Base-by-base conservation (phyloP, 2,797 vertebrate species). In the Eulemur coronatus region DNA sequence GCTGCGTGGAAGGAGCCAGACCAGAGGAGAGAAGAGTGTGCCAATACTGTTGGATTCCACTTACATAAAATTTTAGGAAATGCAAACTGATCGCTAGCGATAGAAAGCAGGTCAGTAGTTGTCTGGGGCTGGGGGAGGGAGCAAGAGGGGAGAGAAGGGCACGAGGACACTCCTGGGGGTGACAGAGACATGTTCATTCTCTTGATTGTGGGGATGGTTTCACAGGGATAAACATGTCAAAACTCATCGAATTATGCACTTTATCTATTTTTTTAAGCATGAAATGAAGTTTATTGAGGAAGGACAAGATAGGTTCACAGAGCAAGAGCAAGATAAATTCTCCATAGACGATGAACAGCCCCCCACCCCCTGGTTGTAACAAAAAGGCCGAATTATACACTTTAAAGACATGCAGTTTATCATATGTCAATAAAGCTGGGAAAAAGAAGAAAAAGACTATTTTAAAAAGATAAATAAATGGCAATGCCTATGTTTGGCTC, bases 401-500 rank as follows among this genome's bases (percentile, higher is more conserved):
- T 90, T 48, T 15, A 89, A 80, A 26, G 11, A 18, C 0, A 1
- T 48, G 20, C 2, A 17, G 72, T 61, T 94, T 79, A 52, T 4
- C 48, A 7, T 33, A 78, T 33, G 50, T 38, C n/a, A 70, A 52
- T 9, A 82, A 38, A 73, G 57, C 46, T 24, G 9, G 11, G 4
- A n/a, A 22, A 22, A 24, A 10, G n/a, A 48, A 50, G 30, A 4
- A 41, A 38, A 50, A 81, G 18, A 8, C 33, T 24, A 85, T 41
- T 70, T 52, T 4, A 57, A 80, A 88, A 84, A 41, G 50, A 41
- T 61, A 80, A 81, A n/a, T 43, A 73, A 76, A 82, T 18, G 24
- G 46, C 46, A 93, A 57, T 8, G 5, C 30, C n/a, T 88, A 6
- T 2, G 24, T 38, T 43, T 78, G 89, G 20, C 7, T 96, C 69